A percentile compares a stretch with the other conserved stretches of the same genome.
Evolutionary conservation across 2,113 vertebrate genomes (phyloP).

Genomic region (Scomber colias): DNA sequence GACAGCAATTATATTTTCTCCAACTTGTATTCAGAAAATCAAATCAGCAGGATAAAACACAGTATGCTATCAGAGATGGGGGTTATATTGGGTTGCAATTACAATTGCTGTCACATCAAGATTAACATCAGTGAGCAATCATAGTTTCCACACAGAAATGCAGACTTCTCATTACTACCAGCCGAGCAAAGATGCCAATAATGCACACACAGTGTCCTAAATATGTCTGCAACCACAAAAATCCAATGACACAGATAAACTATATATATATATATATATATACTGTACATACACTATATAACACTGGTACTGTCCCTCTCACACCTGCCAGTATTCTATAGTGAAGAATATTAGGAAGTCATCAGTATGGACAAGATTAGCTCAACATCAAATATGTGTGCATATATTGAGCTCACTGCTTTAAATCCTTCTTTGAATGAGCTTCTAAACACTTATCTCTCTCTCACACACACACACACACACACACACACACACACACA

Average conservation of each 20-base stretch:
- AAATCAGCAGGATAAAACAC: not conserved
- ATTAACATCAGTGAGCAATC: conserved; percentile 5
- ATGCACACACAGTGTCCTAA: not conserved
- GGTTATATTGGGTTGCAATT: not conserved
- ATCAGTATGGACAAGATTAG: not conserved
- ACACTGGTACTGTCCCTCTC: not conserved
- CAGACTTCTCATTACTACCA: not conserved
- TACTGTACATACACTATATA: no score
- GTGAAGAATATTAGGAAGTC: not conserved
- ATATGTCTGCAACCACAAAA: conserved; percentile 20
- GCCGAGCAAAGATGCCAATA: conserved; percentile 6
- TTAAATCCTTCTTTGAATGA: conserved; percentile 2
- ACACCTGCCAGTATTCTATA: not conserved
- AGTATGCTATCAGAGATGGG: not conserved
- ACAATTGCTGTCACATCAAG: not conserved
- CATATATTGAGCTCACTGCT: conserved; percentile 1
- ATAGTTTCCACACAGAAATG: not conserved
- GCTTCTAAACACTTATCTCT: not conserved
- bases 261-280: no score
- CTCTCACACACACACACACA: no score
- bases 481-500: not conserved
- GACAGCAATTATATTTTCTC: not conserved
- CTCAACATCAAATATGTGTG: conserved; percentile 9
- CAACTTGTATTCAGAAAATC: not conserved
- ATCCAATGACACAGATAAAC: conserved; percentile 18